A percentile compares a stretch with the other conserved stretches of the same genome.
Conservation (phyloP, 2,797 vertebrate genomes). For the Diplodus puntazzo region DNA sequence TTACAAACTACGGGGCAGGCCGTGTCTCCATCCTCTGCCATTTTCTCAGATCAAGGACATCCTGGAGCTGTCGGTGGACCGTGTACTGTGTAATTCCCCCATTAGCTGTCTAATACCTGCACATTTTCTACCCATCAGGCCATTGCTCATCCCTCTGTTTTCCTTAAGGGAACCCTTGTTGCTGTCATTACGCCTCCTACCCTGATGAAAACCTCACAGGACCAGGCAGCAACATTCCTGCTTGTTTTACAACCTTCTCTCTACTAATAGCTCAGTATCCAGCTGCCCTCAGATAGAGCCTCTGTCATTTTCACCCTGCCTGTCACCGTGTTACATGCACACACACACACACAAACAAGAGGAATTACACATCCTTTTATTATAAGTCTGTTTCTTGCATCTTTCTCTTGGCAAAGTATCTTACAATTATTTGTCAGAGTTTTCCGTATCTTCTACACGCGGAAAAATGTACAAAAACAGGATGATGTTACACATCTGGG, state of each 20-base stretch:
- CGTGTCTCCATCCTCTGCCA: slow-evolving; percentile 8
- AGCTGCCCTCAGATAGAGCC: slow-evolving; percentile 69
- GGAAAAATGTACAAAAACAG: slow-evolving; percentile 69
- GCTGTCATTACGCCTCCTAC: slow-evolving; percentile 71
- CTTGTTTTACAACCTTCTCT: slow-evolving; percentile 79
- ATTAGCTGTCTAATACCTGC: slow-evolving; percentile 2
- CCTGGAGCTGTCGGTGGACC: background rate
- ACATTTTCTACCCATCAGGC: background rate
- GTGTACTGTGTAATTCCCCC: slow-evolving; percentile 3
- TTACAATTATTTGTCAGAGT: slow-evolving; percentile 70
- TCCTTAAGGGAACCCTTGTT: slow-evolving; percentile 47
- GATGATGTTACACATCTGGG: slow-evolving; percentile 70
- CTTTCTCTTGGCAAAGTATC: slow-evolving; percentile 60
- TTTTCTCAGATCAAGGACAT: slow-evolving; percentile 2
- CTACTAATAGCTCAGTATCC: slow-evolving; percentile 71
- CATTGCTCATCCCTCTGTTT: slow-evolving; percentile 33
- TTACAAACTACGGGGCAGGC: slow-evolving; percentile 26
- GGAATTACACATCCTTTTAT: slow-evolving; percentile 32
- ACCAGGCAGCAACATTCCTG: slow-evolving; percentile 80
- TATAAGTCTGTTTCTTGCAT: slow-evolving; percentile 36
- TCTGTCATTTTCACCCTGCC: slow-evolving; percentile 60
- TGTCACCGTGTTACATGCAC: slow-evolving; percentile 9
- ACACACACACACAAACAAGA: background rate
- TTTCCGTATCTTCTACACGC: slow-evolving; percentile 47
- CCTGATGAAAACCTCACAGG: slow-evolving; percentile 74